Evolutionary conservation across 2,888 invertebrate species (phyloP).

Genomic region (Colletes collaris): DNA sequence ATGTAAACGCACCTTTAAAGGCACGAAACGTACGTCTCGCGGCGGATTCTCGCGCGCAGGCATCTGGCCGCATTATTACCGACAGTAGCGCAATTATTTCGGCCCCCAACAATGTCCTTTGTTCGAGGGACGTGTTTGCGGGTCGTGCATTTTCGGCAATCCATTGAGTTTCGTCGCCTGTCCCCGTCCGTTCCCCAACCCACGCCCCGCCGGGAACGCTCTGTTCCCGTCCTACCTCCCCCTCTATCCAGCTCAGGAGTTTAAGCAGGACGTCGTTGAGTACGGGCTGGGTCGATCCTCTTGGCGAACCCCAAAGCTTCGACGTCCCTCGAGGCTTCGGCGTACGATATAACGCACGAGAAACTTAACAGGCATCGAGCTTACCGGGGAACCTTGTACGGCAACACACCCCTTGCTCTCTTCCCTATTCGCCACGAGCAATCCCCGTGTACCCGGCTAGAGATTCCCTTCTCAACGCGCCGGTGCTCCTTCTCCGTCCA

Average conservation of each 20-base stretch:
- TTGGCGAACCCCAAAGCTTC: constrained; percentile 72
- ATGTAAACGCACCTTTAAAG: too few relatives aligned
- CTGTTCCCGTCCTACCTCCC: neutral
- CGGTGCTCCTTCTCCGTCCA: neutral
- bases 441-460: constrained; percentile 41
- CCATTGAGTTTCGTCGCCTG: constrained; percentile 59
- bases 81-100: constrained; percentile 60
- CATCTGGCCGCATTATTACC: constrained; percentile 56
- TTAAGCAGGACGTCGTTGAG: constrained; percentile 80
- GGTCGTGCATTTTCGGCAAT: constrained; percentile 62
- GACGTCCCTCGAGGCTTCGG: constrained; percentile 78
- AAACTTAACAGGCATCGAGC: constrained; percentile 74
- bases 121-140: constrained; percentile 56
- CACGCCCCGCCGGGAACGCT: constrained; percentile 14
- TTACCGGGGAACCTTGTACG: constrained; percentile 62
- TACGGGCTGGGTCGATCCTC: constrained; percentile 79
- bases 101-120: constrained; percentile 53
- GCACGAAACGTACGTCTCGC: neutral
- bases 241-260: constrained; percentile 71
- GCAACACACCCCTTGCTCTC: constrained; percentile 40
- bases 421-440: constrained; percentile 33
- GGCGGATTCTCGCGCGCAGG: constrained; percentile 20
- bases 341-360: constrained; percentile 66
- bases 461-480: constrained; percentile 27
- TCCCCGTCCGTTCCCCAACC: constrained; percentile 6